Evolutionary conservation across 23 tunicate genomes (phyloP), one percentile per base, ranked within the genome.

Genomic region (Halocynthia aurantium): DNA sequence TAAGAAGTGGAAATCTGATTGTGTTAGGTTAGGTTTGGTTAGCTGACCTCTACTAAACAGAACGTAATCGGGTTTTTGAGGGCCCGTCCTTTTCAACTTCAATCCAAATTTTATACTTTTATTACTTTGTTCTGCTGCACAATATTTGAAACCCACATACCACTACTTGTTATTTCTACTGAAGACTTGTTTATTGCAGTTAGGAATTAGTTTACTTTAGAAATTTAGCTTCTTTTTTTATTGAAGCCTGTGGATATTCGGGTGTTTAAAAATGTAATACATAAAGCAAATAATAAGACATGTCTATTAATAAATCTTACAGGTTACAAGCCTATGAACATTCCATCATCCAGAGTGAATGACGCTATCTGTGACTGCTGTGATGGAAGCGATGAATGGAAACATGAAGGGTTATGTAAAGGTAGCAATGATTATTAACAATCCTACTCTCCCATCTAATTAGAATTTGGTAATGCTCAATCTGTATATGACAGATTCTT

Each of bases 321-420:
- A 89, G 96, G 98, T 63, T 86, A 64, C 66, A 83, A 76, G 11
- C 93, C 98, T 4, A 22, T 12, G 67, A 92, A 83, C 61, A 82
- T 92, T 53, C 98, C 93, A 70, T 92, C 97, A 49, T 96, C 99
- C 8, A 83, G 99, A 55, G 99, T 96, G 6, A 96, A 96, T 79
- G 99, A 96, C 71, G 96, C 91, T 68, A 80, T 96, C 7, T 96
- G 99, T 89, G 99, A 96, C 58, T 96, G 99, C 68, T 96, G 99
- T 83, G 99, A 96, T 90, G 99, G 99, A 40, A 75, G 81, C 57
- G 99, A 96, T 85, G 99, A 96, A 67, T 96, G 99, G 99, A 82
- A 76, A 69, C 69, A 75, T 78, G 80, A 76, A 58, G 73, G 80
- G 51, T 52, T 57, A 8, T 92, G 98, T 60, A 61, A 76, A 54